Evolutionary conservation across 2,797 vertebrate genomes (phyloP).

Genomic region (Delichon dasypus): DNA sequence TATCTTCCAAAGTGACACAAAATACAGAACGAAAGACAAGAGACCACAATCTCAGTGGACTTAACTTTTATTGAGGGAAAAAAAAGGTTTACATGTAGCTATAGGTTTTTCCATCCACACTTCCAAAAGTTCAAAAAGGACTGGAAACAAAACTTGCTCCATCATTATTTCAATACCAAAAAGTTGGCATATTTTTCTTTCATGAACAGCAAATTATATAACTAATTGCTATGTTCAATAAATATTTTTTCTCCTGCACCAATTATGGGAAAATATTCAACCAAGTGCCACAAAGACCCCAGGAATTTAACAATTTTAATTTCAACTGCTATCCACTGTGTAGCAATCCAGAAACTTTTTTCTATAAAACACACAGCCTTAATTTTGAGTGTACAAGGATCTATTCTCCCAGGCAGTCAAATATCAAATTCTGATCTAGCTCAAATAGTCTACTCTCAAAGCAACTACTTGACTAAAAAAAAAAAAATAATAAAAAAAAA

Average conservation of each 20-base stretch:
- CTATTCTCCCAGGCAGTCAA: constrained; percentile 46
- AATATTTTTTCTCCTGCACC: constrained; percentile 65
- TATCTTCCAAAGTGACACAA: background rate
- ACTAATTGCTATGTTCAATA: constrained; percentile 73
- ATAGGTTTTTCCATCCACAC: constrained; percentile 37
- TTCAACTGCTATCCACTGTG: constrained; percentile 60
- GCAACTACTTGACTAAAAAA: constrained; percentile 32
- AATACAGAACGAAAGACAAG: background rate
- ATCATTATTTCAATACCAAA: constrained; percentile 59
- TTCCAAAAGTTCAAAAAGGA: constrained; percentile 49
- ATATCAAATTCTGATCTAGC: constrained; percentile 54
- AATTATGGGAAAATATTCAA: constrained; percentile 60
- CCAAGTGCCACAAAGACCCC: constrained; percentile 7
- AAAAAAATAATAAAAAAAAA: background rate
- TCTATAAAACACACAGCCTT: constrained; percentile 52
- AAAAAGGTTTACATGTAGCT: constrained; percentile 25
- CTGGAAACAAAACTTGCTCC: constrained; percentile 56
- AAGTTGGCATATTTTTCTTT: background rate
- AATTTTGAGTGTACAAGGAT: constrained; percentile 59
- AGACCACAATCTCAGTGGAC: constrained; percentile 27
- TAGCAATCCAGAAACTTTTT: constrained; percentile 53
- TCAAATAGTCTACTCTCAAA: constrained; percentile 62
- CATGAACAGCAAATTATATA: constrained; percentile 72
- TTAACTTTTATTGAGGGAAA: constrained; percentile 74
- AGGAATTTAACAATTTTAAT: constrained; percentile 56